Conservation (phyloP, 2,888 invertebrate species). For the Watsonalla binaria region DNA sequence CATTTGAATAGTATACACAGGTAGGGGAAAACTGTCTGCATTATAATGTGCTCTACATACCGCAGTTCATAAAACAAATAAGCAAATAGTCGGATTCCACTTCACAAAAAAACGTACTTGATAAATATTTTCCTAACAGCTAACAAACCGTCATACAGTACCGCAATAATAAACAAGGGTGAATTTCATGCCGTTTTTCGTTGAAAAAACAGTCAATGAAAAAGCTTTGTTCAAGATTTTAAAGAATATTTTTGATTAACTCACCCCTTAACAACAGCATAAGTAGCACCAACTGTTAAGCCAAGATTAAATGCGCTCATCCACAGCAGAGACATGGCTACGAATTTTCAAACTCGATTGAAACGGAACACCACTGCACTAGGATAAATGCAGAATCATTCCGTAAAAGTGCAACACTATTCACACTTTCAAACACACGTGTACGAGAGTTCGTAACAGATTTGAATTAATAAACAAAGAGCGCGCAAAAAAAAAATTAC, state of each 20-base stretch:
- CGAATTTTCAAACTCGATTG: constrained; percentile 16
- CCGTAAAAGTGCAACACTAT: constrained; percentile 10
- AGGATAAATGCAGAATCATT: constrained; percentile 19
- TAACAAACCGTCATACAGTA: too few species aligned
- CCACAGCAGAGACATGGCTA: constrained; percentile 80
- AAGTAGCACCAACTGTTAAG: constrained; percentile 81
- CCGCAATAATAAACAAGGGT: too few species aligned
- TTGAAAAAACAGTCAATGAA: too few species aligned
- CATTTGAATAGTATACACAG: too few species aligned
- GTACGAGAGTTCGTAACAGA: neutral
- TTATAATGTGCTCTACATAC: too few species aligned
- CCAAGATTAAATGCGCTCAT: constrained; percentile 81
- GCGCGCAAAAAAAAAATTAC: constrained; percentile 4
- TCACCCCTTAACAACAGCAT: constrained; percentile 80
- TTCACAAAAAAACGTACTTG: too few species aligned
- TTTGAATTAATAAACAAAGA: constrained; percentile 1
- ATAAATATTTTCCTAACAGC: too few species aligned
- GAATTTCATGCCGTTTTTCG: too few species aligned
- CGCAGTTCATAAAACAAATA: too few species aligned
- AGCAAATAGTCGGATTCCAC: too few species aligned
- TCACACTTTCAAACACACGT: constrained; percentile 5
- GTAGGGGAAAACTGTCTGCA: too few species aligned
- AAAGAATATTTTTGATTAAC: constrained; percentile 7
- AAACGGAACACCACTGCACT: constrained; percentile 27
- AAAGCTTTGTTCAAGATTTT: neutral